Base-by-base conservation (phyloP, 2,888 invertebrate genomes). In the Thysanoteuthis rhombus region DNA sequence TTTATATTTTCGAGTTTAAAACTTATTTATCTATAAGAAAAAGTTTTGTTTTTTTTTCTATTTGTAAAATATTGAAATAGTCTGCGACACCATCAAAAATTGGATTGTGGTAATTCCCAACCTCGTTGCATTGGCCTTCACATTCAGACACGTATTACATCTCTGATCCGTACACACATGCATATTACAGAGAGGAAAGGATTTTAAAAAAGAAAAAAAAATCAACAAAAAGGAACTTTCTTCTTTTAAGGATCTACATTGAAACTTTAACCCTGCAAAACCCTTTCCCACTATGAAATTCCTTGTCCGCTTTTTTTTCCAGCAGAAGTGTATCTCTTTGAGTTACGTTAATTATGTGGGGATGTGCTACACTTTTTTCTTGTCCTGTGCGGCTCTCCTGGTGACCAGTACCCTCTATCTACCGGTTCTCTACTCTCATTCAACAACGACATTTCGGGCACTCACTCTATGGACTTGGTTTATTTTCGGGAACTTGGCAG, bases 401-500 rank as follows among this genome's bases (percentile, higher is more conserved):
- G 52, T 93, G 4, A 93, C 93, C 0, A 93, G 32, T 19, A 19
- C 38, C 25, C 38, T 93, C 36, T 93, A 47, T 28, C n/a, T 93
- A 1, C 93, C 93, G 5, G 32, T 28, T 4, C 38, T 93, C n/a
- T 58, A 47, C 32, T 93, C 58, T 12, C 39, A 93, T 58, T 47
- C 45, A 16, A 58, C 52, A 28, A 39, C 38, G 22, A 58, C 58
- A 47, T 58, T 58, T n/a, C 45, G 93, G 22, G 52, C 58, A 25
- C 93, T 93, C 52, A 93, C 47, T 16, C 47, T 94, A 8, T 91
- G 95, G 10, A 94, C 94, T 42, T 94, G 92, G 91, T 96, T 95
- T 93, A 90, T 96, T n/a, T 95, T 95, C 90, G 40, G 94, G 25
- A 95, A 95, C 93, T 94, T 95, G 22, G 36, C 95, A 38, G 94